These are phyloP conservation scores for Tribolium castaneum DNA, from an alignment of 1,140 invertebrate species.

Conservation along the genomic window DNA sequence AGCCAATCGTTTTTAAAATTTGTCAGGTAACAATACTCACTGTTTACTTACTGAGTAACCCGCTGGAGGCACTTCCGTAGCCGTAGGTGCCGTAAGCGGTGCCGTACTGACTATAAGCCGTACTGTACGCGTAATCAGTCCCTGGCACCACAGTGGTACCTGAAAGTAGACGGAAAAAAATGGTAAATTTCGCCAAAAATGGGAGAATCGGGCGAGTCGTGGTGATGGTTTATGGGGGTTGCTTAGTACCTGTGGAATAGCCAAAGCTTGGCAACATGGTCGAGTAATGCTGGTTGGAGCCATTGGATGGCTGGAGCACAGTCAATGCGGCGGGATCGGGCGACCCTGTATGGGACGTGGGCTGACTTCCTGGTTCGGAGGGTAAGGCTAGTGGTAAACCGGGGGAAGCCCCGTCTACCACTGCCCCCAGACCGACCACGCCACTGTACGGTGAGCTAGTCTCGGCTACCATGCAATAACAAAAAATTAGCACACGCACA, in stretches of 20 bases:
- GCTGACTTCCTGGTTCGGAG: conserved; percentile 66
- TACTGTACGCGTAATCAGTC: conserved; percentile 78
- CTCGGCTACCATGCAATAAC: conserved; percentile 68
- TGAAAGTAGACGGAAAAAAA: conserved; percentile 62
- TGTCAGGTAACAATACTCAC: conserved; percentile 69
- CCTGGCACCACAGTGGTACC: conserved; percentile 71
- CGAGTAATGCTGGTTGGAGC: conserved; percentile 66
- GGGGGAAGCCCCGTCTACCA: conserved; percentile 64
- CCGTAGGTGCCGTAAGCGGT: conserved; percentile 78
- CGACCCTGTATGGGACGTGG: conserved; percentile 67
- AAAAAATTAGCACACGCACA: conserved; percentile 58
- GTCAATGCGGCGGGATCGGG: conserved; percentile 69
- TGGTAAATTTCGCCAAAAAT: not conserved
- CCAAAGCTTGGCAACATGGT: conserved; percentile 79
- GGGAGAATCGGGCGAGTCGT: not conserved
- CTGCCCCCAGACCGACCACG: conserved; percentile 67
- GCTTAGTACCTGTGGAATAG: conserved; percentile 73
- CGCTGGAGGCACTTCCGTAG: conserved; percentile 77
- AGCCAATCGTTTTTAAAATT: conserved; percentile 8
- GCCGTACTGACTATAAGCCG: conserved; percentile 81
- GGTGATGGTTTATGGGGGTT: not conserved
- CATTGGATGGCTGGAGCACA: conserved; percentile 68
- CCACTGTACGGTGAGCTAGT: conserved; percentile 69
- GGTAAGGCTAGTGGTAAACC: conserved; percentile 68
- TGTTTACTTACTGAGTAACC: conserved; percentile 85